Evolutionary conservation across 1,140 invertebrate genomes (phyloP).

Genomic region (Manduca sexta): DNA sequence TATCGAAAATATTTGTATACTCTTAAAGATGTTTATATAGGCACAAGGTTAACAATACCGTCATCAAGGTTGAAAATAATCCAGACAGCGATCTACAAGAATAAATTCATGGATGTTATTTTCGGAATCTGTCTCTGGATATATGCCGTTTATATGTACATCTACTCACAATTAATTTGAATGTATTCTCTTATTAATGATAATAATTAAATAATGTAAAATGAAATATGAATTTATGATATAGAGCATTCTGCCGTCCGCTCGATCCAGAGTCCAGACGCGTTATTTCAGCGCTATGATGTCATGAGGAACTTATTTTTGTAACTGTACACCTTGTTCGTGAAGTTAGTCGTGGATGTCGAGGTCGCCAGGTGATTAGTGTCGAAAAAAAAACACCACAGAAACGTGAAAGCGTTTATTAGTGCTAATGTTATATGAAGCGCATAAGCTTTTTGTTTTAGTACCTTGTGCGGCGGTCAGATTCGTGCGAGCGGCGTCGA

Average conservation of each 20-base stretch:
- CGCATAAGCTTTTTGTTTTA: constrained; percentile 25
- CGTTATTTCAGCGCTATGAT: constrained; percentile 62
- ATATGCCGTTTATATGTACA: constrained; percentile 1
- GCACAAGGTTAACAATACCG: constrained; percentile 62
- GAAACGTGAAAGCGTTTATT: constrained; percentile 55
- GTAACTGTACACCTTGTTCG: constrained; percentile 48
- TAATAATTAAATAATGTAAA: constrained; percentile 11
- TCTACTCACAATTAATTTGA: constrained; percentile 1
- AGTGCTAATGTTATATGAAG: constrained; percentile 60
- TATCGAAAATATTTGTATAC: constrained; percentile 12
- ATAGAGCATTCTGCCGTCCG: constrained; percentile 21
- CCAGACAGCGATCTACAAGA: constrained; percentile 31
- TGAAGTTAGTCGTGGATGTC: constrained; percentile 56
- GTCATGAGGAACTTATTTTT: constrained; percentile 60
- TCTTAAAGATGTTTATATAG: constrained; percentile 38
- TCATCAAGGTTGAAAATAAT: constrained; percentile 65
- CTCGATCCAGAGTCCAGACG: constrained; percentile 40
- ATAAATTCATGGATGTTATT: constrained; percentile 31
- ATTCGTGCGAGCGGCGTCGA: constrained; percentile 64
- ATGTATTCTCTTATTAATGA: not conserved
- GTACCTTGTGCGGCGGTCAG: constrained; percentile 66
- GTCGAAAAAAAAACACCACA: constrained; percentile 40
- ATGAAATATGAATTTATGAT: constrained; percentile 10
- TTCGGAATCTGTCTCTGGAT: constrained; percentile 8
- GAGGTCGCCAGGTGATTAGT: constrained; percentile 53